Evolutionary conservation across 2,113 vertebrate species (phyloP).

Genomic region (Platanista minor): DNA sequence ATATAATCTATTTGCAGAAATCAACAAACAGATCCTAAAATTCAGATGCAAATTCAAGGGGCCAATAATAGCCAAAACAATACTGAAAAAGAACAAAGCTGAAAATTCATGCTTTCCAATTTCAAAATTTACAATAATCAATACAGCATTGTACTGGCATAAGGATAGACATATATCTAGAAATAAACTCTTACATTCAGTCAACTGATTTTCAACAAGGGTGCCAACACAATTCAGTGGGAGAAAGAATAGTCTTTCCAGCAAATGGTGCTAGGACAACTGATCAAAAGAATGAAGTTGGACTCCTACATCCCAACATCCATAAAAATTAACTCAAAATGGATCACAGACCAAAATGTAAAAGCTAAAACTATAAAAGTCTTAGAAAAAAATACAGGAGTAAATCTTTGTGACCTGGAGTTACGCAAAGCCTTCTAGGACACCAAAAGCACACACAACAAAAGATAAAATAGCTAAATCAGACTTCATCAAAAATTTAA

Average conservation of each 20-base stretch:
- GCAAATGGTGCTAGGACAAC: neutral
- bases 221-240: neutral
- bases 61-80: neutral
- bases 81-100: neutral
- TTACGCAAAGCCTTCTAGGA: neutral
- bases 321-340: neutral
- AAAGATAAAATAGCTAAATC: neutral
- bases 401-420: neutral
- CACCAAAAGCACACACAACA: neutral
- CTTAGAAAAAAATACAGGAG: neutral
- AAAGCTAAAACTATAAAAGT: too few species aligned
- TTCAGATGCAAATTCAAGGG: neutral
- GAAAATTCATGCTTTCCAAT: neutral
- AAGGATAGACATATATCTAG: neutral
- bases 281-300: neutral
- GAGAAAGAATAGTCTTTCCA: neutral
- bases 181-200: neutral
- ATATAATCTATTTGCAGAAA: neutral
- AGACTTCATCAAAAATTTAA: neutral
- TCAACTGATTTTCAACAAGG: neutral
- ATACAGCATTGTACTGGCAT: neutral
- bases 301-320: neutral
- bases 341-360: too few species aligned
- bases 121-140: neutral
- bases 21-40: neutral